Conservation (phyloP, 2,797 vertebrate genomes). For the Euphonia xanthogaster region DNA sequence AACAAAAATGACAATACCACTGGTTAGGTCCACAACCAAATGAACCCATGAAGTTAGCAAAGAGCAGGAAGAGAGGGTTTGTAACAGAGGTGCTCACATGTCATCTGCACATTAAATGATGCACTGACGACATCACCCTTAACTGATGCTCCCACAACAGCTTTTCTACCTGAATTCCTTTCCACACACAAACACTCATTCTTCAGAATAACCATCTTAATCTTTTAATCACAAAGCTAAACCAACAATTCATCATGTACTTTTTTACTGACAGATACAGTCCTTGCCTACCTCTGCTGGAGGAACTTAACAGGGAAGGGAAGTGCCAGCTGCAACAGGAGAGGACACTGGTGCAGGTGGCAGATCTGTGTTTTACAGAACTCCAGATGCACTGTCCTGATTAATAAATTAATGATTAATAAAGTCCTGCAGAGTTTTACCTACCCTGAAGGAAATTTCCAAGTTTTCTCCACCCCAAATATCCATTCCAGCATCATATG, state of each 20-base stretch:
- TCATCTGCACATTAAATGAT: background rate
- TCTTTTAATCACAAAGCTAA: background rate
- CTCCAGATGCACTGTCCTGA: background rate
- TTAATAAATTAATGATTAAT: background rate
- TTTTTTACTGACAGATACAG: background rate
- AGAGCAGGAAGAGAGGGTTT: background rate
- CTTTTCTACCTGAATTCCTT: background rate
- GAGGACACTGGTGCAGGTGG: background rate
- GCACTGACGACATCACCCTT: background rate
- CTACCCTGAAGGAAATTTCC: constrained; percentile 98
- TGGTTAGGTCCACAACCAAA: background rate
- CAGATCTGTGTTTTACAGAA: background rate
- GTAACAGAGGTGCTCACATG: background rate
- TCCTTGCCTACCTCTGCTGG: background rate
- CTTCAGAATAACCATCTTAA: background rate
- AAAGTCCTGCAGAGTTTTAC: constrained; percentile 39
- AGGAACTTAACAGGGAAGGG: background rate
- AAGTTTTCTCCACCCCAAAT: constrained; percentile 99
- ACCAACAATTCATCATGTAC: background rate
- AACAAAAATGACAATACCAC: background rate
- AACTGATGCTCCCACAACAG: background rate
- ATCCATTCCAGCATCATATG: constrained; percentile 99
- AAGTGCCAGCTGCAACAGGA: background rate
- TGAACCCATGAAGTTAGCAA: background rate
- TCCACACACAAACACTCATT: background rate